phyloP scores from a whole-genome alignment of 2,888 invertebrate species.

The Ectemnius lituratus region DNA sequence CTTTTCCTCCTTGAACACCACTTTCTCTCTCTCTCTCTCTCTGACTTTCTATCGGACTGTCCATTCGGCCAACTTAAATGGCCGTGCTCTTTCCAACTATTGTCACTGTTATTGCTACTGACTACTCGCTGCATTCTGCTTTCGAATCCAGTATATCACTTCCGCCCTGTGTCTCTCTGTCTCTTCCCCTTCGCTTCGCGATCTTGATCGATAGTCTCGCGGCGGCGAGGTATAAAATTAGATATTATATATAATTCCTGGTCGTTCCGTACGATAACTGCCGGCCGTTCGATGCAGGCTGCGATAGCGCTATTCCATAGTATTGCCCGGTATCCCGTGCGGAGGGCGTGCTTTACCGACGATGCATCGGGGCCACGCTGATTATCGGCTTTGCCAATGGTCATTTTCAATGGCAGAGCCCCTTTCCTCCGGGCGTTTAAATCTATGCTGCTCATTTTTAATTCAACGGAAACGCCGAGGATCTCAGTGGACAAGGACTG shows the following conservation, averaged over 20 bases:
- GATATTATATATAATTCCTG: slow-evolving; percentile 3
- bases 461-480: no score
- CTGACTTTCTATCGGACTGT: background rate
- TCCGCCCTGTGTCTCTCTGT: background rate
- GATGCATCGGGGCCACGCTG: no score
- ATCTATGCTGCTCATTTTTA: background rate
- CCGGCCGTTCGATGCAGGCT: no score
- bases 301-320: no score
- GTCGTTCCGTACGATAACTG: background rate
- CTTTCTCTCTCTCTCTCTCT: background rate
- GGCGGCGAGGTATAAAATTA: slow-evolving; percentile 5
- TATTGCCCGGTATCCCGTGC: no score
- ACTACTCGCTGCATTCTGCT: background rate
- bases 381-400: no score
- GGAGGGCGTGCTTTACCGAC: no score
- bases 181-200: background rate
- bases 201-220: background rate
- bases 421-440: no score
- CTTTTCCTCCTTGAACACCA: background rate
- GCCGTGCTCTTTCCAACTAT: background rate
- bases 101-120: background rate
- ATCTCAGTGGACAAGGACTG: background rate
- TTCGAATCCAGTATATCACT: background rate
- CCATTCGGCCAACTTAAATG: background rate
- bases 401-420: no score